These are phyloP conservation scores for Turritopsis dohrnii DNA, from an alignment of 30 jellyfish, hydroid and myxozoan species.

Conservation along the genomic window DNA sequence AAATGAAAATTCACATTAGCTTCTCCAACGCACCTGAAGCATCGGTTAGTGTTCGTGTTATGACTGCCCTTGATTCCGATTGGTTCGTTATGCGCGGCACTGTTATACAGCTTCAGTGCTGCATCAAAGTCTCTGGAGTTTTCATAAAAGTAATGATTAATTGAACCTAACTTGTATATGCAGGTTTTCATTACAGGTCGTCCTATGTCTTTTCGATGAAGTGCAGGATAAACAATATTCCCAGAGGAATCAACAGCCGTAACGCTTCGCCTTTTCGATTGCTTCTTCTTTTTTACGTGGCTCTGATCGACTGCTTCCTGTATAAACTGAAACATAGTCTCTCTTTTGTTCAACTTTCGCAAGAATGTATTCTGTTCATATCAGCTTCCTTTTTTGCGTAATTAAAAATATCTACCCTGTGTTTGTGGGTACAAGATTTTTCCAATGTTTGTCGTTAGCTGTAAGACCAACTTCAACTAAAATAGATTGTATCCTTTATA, in stretches of 20 bases:
- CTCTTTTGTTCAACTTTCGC: no score
- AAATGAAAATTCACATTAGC: not conserved
- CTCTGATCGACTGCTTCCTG: not conserved
- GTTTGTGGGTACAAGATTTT: not conserved
- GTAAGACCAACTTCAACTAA: not conserved
- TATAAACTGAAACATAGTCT: not conserved
- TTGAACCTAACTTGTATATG: conserved; percentile 5
- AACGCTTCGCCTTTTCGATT: not conserved
- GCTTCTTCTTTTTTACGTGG: not conserved
- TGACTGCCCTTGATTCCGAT: not conserved
- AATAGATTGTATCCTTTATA: no score
- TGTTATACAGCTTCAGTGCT: not conserved
- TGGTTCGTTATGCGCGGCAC: not conserved
- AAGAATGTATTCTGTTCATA: no score
- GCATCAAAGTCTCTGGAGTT: not conserved
- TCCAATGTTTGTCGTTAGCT: not conserved
- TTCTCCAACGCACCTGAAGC: not conserved
- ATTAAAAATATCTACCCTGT: not conserved
- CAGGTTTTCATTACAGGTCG: not conserved
- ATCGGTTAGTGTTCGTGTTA: not conserved
- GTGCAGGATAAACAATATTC: conserved; percentile 5
- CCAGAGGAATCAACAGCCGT: conserved; percentile 1
- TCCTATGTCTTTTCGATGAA: conserved; percentile 7
- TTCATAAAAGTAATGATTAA: not conserved
- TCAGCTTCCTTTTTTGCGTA: not conserved